Conservation (phyloP, 1,140 invertebrate species). For the Drosophila kanapiae region DNA sequence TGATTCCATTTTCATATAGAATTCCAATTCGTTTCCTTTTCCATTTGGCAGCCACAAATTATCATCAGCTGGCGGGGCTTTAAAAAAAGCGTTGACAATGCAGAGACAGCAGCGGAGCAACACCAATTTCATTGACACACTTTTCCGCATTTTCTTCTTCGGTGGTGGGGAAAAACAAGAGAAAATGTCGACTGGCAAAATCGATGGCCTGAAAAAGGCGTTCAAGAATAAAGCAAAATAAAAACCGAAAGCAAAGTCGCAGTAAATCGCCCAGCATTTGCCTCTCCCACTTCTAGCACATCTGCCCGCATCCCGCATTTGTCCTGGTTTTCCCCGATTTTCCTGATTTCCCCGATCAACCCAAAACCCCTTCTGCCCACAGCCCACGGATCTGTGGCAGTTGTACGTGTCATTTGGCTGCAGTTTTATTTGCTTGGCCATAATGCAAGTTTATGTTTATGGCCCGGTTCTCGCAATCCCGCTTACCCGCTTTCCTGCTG, state of each 20-base stretch:
- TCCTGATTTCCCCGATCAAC: constrained; percentile 17
- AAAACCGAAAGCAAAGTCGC: constrained; percentile 68
- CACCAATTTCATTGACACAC: constrained; percentile 80
- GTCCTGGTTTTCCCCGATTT: constrained; percentile 2
- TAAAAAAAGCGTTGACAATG: constrained; percentile 56
- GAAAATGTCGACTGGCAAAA: constrained; percentile 72
- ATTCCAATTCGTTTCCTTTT: constrained; percentile 4
- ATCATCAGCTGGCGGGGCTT: constrained; percentile 58
- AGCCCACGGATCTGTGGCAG: constrained; percentile 43
- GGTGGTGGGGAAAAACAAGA: constrained; percentile 32
- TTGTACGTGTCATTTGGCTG: constrained; percentile 81
- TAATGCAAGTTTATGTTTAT: constrained; percentile 81
- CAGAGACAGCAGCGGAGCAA: constrained; percentile 51
- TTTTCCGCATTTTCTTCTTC: constrained; percentile 44
- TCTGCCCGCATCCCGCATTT: constrained; percentile 4
- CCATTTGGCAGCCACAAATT: constrained; percentile 50
- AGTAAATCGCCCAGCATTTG: constrained; percentile 70
- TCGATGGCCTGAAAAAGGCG: constrained; percentile 76
- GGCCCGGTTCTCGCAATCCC: constrained; percentile 16
- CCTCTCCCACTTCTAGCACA: not conserved
- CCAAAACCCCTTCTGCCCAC: not conserved
- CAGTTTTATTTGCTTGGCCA: constrained; percentile 75
- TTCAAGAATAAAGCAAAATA: constrained; percentile 76
- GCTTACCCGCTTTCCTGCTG: not conserved
- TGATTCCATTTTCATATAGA: constrained; percentile 3